A percentile compares a stretch with the other conserved stretches of the same genome.
These are phyloP conservation scores for Cathartes aura DNA, from an alignment of 2,113 vertebrate species.

Conservation along the genomic window DNA sequence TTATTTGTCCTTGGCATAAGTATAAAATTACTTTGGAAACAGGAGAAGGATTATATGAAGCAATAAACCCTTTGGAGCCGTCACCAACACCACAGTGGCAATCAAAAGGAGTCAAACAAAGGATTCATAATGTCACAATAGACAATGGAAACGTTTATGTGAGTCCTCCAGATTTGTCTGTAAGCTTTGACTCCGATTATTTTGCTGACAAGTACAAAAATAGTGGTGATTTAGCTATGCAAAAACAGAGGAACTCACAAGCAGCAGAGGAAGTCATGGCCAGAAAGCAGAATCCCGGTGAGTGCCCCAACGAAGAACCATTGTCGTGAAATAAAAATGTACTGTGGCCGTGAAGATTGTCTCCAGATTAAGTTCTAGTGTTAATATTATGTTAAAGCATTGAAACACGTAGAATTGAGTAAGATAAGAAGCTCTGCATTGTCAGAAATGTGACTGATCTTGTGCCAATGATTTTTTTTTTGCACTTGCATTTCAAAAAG, in stretches of 20 bases:
- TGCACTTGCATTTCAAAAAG: not conserved
- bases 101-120: slow-evolving; percentile 92
- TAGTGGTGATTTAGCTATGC: slow-evolving; percentile 48
- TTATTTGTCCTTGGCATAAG: slow-evolving; percentile 94
- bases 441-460: not conserved
- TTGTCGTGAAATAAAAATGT: not conserved
- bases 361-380: not conserved
- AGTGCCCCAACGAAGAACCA: not conserved
- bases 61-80: slow-evolving; percentile 75
- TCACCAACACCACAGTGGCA: slow-evolving; percentile 78
- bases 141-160: slow-evolving; percentile 84
- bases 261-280: not conserved
- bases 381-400: not conserved
- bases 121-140: slow-evolving; percentile 83
- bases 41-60: slow-evolving; percentile 90
- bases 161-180: slow-evolving; percentile 74
- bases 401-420: not conserved
- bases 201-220: slow-evolving; percentile 86
- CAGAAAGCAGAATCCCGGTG: not conserved
- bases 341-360: not conserved
- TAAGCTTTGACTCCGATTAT: slow-evolving; percentile 87
- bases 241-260: not conserved
- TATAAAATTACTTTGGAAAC: slow-evolving; percentile 88
- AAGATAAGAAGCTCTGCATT: not conserved
- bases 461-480: not conserved